Conservation (phyloP, 2,797 vertebrate genomes). For the Anabas testudineus region DNA sequence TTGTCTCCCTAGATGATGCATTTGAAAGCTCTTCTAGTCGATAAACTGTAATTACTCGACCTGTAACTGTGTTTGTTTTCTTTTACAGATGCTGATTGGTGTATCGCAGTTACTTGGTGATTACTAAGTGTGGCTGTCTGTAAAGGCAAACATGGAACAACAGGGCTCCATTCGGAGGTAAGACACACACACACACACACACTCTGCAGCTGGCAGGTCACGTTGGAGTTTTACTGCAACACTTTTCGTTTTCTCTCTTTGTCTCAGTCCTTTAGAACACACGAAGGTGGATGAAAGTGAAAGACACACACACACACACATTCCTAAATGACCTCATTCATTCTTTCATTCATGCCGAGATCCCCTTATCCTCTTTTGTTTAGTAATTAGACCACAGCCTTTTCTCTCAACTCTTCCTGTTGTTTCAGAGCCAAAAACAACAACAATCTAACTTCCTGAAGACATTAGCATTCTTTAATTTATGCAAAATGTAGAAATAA, state of each 20-base stretch:
- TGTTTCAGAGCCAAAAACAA: slow-evolving; percentile 40
- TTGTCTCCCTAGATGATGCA: neutral
- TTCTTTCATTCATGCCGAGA: slow-evolving; percentile 59
- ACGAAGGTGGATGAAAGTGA: slow-evolving; percentile 50
- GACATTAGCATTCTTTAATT: neutral
- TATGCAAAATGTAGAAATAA: neutral
- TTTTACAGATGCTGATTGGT: slow-evolving; percentile 59
- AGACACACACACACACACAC: slow-evolving; percentile 21
- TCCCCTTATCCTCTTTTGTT: slow-evolving; percentile 65
- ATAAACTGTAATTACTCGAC: neutral
- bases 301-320: slow-evolving; percentile 30
- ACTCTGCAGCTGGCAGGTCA: slow-evolving; percentile 11
- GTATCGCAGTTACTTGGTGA: neutral
- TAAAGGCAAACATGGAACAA: slow-evolving; percentile 71
- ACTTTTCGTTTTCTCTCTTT: slow-evolving; percentile 22
- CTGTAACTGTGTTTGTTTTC: neutral
- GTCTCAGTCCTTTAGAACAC: slow-evolving; percentile 5
- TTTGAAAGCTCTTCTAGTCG: too few species aligned
- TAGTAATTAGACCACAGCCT: slow-evolving; percentile 61
- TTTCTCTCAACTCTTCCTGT: slow-evolving; percentile 55
- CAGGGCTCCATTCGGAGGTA: slow-evolving; percentile 79
- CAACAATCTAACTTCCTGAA: slow-evolving; percentile 21
- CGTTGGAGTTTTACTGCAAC: slow-evolving; percentile 19
- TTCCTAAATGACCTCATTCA: slow-evolving; percentile 72
- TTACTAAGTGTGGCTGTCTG: slow-evolving; percentile 49